A percentile compares a stretch with the other conserved stretches of the same genome.
phyloP scores from a whole-genome alignment of 2,113 vertebrate species.

The Acanthochromis polyacanthus region DNA sequence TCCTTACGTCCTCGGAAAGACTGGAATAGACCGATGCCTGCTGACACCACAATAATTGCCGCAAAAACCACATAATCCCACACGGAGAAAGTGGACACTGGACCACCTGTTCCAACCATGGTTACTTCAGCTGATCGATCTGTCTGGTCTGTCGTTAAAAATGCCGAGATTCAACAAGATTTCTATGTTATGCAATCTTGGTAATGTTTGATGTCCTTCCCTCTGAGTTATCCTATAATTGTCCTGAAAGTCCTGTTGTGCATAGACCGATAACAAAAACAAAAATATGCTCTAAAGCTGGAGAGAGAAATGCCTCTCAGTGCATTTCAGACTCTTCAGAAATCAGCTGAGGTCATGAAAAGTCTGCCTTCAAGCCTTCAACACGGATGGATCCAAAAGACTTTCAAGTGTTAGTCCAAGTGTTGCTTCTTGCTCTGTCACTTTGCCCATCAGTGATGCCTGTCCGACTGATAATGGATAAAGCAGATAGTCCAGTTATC shows the following conservation, averaged over 20 bases:
- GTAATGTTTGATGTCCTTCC: slow-evolving; percentile 20
- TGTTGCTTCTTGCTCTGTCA: background rate
- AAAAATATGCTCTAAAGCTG: background rate
- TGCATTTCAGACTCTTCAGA: background rate
- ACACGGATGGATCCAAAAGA: background rate
- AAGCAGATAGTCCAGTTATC: background rate
- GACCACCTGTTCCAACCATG: slow-evolving; percentile 80
- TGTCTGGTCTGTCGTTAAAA: background rate
- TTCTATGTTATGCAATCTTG: slow-evolving; percentile 9
- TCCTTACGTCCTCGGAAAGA: slow-evolving; percentile 80
- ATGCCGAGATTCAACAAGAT: background rate
- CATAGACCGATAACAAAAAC: background rate
- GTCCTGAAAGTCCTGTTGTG: background rate
- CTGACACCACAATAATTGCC: slow-evolving; percentile 73
- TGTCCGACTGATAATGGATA: background rate
- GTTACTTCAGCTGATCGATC: slow-evolving; percentile 2
- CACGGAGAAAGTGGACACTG: slow-evolving; percentile 80
- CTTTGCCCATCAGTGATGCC: background rate
- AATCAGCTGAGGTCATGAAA: background rate
- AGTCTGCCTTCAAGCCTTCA: slow-evolving; percentile 14
- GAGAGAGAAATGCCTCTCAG: background rate
- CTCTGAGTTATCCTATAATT: slow-evolving; percentile 4
- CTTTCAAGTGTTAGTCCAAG: background rate
- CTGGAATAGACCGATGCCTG: slow-evolving; percentile 84
- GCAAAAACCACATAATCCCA: slow-evolving; percentile 89